These are phyloP conservation scores for Limnephilus marmoratus DNA, from an alignment of 2,888 invertebrate species.

Conservation along the genomic window DNA sequence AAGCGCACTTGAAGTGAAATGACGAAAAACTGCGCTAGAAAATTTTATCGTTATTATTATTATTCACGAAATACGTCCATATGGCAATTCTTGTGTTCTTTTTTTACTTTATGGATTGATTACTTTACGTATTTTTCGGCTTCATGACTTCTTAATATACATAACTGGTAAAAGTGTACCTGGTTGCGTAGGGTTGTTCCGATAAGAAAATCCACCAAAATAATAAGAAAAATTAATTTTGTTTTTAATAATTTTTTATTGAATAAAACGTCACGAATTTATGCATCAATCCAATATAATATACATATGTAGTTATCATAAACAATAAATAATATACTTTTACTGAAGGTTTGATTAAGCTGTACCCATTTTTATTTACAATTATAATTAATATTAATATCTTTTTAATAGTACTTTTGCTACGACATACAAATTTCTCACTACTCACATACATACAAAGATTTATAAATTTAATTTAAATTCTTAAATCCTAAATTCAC, in stretches of 20 bases:
- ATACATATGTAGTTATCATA: neutral
- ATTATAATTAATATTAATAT: neutral
- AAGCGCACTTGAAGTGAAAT: too few relatives aligned
- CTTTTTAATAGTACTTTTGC: constrained; percentile 12
- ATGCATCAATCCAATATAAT: neutral
- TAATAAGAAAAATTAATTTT: neutral
- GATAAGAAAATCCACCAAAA: neutral
- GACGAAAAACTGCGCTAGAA: too few relatives aligned
- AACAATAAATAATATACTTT: neutral
- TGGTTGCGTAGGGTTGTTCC: too few relatives aligned
- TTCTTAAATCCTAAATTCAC: neutral
- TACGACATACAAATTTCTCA: constrained; percentile 31
- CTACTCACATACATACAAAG: constrained; percentile 8
- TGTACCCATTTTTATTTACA: neutral
- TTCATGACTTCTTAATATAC: too few relatives aligned
- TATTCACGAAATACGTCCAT: too few relatives aligned
- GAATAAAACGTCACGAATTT: neutral
- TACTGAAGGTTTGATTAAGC: neutral
- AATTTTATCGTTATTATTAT: too few relatives aligned
- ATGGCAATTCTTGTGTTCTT: too few relatives aligned
- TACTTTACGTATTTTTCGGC: too few relatives aligned
- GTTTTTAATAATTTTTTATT: neutral
- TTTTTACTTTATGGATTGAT: too few relatives aligned
- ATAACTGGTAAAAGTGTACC: too few relatives aligned
- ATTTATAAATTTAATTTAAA: constrained; percentile 19